phyloP scores from a whole-genome alignment of 2,888 invertebrate genomes.

The Drosophila recens region DNA sequence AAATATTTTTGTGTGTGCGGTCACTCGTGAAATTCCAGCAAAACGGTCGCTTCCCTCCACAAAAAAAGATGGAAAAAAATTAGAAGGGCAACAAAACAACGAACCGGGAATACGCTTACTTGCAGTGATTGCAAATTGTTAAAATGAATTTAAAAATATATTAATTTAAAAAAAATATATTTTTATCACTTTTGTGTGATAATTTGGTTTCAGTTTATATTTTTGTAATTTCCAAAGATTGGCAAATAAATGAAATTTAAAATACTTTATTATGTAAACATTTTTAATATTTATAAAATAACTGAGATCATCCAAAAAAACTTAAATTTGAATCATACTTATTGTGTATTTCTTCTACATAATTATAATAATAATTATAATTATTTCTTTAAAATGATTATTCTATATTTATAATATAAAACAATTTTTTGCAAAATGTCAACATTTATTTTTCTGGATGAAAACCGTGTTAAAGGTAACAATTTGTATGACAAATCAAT shows the following conservation, averaged over 20 bases:
- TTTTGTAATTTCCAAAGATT: not conserved
- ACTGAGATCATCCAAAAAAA: too few relatives aligned
- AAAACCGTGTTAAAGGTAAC: not conserved
- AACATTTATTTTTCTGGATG: too few relatives aligned
- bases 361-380: too few relatives aligned
- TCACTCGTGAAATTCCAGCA: conserved; percentile 77
- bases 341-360: too few relatives aligned
- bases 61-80: conserved; percentile 15
- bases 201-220: too few relatives aligned
- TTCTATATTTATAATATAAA: too few relatives aligned
- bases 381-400: too few relatives aligned
- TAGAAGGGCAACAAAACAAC: not conserved
- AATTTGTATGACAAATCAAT: not conserved
- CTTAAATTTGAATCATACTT: too few relatives aligned
- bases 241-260: too few relatives aligned
- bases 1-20: conserved; percentile 80
- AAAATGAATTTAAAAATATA: not conserved
- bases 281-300: not conserved
- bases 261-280: too few relatives aligned
- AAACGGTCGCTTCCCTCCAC: conserved; percentile 47
- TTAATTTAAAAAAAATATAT: not conserved
- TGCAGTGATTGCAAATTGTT: not conserved
- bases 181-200: not conserved
- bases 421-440: too few relatives aligned
- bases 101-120: conserved; percentile 25